A percentile compares a stretch with the other conserved stretches of the same genome.
phyloP scores from a whole-genome alignment of 2,797 vertebrate species.

The Tangara arthus region DNA sequence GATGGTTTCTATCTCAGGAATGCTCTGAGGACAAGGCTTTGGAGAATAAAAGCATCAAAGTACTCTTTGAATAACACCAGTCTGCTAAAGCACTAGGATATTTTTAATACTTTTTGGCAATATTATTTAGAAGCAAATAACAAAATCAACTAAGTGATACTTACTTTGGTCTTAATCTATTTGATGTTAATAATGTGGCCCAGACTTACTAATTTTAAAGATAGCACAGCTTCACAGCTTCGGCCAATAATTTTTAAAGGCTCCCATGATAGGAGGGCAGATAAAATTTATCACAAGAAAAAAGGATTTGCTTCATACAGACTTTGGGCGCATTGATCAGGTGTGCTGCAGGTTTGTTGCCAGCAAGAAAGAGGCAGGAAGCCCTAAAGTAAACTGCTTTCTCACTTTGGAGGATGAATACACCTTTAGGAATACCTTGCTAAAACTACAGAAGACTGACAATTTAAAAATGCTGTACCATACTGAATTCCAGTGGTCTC shows the following conservation, averaged over 20 bases:
- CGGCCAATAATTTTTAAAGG: background rate
- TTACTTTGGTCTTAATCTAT: background rate
- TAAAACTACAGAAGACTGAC: background rate
- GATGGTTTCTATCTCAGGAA: constrained; percentile 22
- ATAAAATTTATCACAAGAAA: background rate
- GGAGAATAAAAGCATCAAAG: background rate
- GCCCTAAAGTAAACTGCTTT: background rate
- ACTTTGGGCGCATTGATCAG: background rate
- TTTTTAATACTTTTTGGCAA: constrained; percentile 21
- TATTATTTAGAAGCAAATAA: constrained; percentile 5
- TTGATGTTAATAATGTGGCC: background rate
- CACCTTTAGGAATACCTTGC: background rate
- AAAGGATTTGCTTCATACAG: background rate
- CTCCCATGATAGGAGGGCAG: background rate
- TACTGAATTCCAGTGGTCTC: background rate
- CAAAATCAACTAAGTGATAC: background rate
- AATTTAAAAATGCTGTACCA: background rate
- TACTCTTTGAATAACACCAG: constrained; percentile 24
- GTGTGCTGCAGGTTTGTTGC: background rate
- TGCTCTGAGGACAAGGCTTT: background rate
- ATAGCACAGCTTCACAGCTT: background rate
- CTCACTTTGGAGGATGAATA: background rate
- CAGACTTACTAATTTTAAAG: background rate
- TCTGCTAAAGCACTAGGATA: background rate
- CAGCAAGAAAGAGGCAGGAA: background rate